These are phyloP conservation scores for Asbolus verrucosus DNA, from an alignment of 1,140 invertebrate species.

Conservation along the genomic window DNA sequence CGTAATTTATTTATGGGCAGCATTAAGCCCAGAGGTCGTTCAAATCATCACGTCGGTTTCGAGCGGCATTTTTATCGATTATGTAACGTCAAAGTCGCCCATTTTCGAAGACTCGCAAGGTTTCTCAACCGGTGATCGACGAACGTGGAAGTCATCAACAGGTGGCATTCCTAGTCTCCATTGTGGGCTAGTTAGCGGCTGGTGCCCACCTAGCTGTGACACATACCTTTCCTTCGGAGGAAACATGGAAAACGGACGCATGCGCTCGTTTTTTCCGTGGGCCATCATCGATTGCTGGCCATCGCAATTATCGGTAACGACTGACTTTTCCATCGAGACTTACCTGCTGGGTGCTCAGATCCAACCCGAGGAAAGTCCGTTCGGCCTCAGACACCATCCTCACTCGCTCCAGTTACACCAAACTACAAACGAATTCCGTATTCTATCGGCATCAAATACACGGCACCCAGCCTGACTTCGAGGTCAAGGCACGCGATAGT, in stretches of 20 bases:
- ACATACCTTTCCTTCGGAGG: not conserved
- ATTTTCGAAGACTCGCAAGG: not conserved
- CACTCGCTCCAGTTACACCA: not conserved
- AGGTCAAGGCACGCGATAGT: slow-evolving; percentile 47
- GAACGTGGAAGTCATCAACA: slow-evolving; percentile 20
- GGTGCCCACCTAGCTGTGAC: not conserved
- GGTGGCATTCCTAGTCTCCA: slow-evolving; percentile 40
- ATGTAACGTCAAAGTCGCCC: not conserved
- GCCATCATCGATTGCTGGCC: slow-evolving; percentile 12
- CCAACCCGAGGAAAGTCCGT: slow-evolving; percentile 73
- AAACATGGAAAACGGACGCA: not conserved
- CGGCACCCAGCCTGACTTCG: slow-evolving; percentile 16
- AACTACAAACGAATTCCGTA: not conserved
- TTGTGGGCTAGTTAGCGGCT: no score
- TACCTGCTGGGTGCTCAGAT: slow-evolving; percentile 88
- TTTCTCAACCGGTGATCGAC: not conserved
- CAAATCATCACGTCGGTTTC: slow-evolving; percentile 14
- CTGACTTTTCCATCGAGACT: slow-evolving; percentile 4
- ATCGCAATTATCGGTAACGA: slow-evolving; percentile 4
- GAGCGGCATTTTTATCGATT: not conserved
- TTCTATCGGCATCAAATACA: not conserved
- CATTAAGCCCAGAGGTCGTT: not conserved
- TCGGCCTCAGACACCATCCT: slow-evolving; percentile 27
- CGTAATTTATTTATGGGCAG: not conserved
- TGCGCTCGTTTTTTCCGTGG: slow-evolving; percentile 5